A percentile compares a stretch with the other conserved stretches of the same genome.
Evolutionary conservation across 2,888 invertebrate genomes (phyloP).

Genomic region (Sabellastarte sp.): DNA sequence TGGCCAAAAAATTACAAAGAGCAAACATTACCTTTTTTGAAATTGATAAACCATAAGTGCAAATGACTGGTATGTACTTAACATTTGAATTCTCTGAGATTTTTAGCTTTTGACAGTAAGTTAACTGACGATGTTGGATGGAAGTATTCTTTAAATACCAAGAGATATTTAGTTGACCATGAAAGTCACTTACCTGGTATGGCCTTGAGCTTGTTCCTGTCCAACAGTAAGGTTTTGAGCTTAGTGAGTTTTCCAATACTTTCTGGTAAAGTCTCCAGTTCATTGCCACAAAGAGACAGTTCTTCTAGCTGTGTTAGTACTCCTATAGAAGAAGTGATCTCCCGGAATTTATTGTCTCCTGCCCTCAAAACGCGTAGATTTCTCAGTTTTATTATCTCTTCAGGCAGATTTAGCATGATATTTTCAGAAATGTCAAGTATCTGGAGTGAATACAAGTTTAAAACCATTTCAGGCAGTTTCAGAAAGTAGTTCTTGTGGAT

Average conservation of each 20-base stretch:
- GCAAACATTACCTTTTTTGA: no score
- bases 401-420: conserved; percentile 43
- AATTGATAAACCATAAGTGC: no score
- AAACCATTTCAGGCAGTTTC: conserved; percentile 22
- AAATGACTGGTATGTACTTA: no score
- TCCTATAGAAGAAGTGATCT: conserved; percentile 30
- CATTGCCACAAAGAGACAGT: conserved; percentile 47
- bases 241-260: conserved; percentile 44
- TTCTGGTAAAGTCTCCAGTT: conserved; percentile 41
- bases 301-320: conserved; percentile 43
- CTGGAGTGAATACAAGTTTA: conserved; percentile 39
- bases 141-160: no score
- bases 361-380: neutral
- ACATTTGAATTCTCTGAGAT: no score
- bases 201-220: conserved; percentile 48
- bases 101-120: no score
- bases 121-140: no score
- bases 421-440: conserved; percentile 51
- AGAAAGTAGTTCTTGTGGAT: conserved; percentile 47
- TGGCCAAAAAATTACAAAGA: no score
- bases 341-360: neutral
- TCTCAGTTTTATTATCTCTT: conserved; percentile 41
- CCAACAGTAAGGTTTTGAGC: conserved; percentile 40
- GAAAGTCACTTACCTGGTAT: no score
- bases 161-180: no score